A percentile compares a stretch with the other conserved stretches of the same genome.
phyloP scores from a whole-genome alignment of 2,888 invertebrate species.

The Aleiodes leptofemur region DNA sequence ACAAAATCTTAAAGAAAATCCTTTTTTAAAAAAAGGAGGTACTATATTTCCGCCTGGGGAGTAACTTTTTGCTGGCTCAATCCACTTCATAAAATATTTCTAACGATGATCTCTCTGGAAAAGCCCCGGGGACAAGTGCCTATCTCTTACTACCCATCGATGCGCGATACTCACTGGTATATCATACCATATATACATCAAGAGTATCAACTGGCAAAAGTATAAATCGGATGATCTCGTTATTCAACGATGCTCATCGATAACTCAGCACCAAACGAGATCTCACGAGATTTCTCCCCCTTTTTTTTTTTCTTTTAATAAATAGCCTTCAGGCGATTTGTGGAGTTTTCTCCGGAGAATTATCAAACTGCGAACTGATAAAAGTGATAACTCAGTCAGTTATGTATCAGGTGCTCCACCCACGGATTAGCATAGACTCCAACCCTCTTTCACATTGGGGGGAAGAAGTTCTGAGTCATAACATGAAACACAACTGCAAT shows the following conservation, averaged over 20 bases:
- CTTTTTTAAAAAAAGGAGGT: not conserved
- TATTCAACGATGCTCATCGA: not conserved
- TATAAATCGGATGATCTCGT: constrained; percentile 18
- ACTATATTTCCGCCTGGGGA: constrained; percentile 19
- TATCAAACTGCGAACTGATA: constrained; percentile 17
- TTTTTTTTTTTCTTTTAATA: not conserved
- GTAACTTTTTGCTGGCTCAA: constrained; percentile 37
- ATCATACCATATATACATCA: not conserved
- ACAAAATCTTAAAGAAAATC: not conserved
- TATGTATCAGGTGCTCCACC: constrained; percentile 44
- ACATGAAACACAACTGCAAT: not conserved
- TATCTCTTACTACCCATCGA: constrained; percentile 24
- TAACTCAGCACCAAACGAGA: constrained; percentile 24
- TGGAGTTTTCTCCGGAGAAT: not conserved
- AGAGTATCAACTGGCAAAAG: not conserved
- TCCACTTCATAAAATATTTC: constrained; percentile 39
- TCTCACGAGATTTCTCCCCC: not conserved
- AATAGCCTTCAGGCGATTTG: not conserved
- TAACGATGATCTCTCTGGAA: constrained; percentile 29
- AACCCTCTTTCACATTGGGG: constrained; percentile 29
- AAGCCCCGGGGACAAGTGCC: constrained; percentile 25
- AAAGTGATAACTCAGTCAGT: constrained; percentile 43
- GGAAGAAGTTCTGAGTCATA: constrained; percentile 19
- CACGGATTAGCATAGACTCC: constrained; percentile 24
- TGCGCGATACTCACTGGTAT: not conserved